These are phyloP conservation scores for Megalopta genalis DNA, from an alignment of 1,140 invertebrate genomes.

Conservation along the genomic window DNA sequence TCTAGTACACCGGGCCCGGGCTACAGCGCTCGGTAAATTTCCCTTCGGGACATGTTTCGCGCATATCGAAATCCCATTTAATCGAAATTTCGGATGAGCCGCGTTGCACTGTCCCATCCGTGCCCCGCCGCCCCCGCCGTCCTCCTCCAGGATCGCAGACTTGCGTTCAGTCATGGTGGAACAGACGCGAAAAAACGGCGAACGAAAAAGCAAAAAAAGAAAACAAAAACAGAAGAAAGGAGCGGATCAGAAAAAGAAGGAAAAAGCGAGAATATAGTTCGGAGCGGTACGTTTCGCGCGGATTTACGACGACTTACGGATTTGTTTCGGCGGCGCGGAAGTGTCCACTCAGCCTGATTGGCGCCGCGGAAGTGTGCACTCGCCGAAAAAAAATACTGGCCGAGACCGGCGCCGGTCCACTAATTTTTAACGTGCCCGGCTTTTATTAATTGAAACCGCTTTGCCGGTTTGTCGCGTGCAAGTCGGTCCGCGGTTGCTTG, in stretches of 20 bases:
- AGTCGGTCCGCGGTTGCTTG: too few species aligned
- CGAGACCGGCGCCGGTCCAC: too few species aligned
- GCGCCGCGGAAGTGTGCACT: not conserved
- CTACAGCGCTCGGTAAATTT: constrained; percentile 68
- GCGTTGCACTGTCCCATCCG: constrained; percentile 6
- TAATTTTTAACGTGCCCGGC: too few species aligned
- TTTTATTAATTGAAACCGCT: too few species aligned
- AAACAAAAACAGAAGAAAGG: too few species aligned
- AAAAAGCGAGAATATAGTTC: not conserved
- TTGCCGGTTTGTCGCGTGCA: too few species aligned
- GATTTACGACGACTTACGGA: not conserved
- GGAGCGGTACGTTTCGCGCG: not conserved
- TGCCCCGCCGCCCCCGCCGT: not conserved
- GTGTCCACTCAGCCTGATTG: not conserved
- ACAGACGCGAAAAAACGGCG: too few species aligned
- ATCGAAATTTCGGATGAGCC: constrained; percentile 69
- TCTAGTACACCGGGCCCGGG: constrained; percentile 3
- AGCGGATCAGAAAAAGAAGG: not conserved
- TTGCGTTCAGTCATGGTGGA: not conserved
- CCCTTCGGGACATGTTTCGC: constrained; percentile 69
- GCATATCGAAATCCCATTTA: constrained; percentile 74
- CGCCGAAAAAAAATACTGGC: too few species aligned
- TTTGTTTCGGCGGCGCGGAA: not conserved
- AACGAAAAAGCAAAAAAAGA: too few species aligned
- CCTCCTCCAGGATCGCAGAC: constrained; percentile 13